A percentile compares a stretch with the other conserved stretches of the same genome.
Evolutionary conservation across 2,113 vertebrate species (phyloP).

Genomic region (Haemorhous mexicanus): DNA sequence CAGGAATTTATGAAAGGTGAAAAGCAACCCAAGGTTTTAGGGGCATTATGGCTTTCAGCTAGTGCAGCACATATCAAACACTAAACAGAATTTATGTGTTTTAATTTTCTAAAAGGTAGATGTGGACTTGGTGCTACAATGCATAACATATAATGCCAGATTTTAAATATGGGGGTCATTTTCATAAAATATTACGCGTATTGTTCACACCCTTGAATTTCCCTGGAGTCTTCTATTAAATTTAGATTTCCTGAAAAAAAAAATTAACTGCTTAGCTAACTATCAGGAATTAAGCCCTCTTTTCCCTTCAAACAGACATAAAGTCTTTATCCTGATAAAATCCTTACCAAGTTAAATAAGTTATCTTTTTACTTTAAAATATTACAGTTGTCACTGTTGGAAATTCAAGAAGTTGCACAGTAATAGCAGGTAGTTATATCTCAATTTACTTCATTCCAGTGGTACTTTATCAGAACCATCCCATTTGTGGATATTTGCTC

Average conservation of each 20-base stretch:
- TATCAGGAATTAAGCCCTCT: slow-evolving; percentile 24
- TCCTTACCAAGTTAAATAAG: not conserved
- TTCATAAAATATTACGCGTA: slow-evolving; percentile 84
- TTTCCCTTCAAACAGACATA: not conserved
- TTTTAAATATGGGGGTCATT: slow-evolving; percentile 88
- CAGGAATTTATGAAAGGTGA: slow-evolving; percentile 95
- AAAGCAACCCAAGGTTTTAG: slow-evolving; percentile 89
- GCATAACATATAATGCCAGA: slow-evolving; percentile 86
- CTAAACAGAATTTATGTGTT: slow-evolving; percentile 98
- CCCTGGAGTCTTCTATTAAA: slow-evolving; percentile 63
- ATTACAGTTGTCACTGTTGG: not conserved
- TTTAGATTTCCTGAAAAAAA: slow-evolving; percentile 61
- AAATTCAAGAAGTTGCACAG: not conserved
- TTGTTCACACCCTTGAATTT: slow-evolving; percentile 78
- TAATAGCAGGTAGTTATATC: not conserved
- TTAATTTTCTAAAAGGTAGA: slow-evolving; percentile 96
- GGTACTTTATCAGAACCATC: not conserved
- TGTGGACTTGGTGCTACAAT: slow-evolving; percentile 88
- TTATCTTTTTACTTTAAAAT: not conserved
- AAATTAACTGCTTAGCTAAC: slow-evolving; percentile 57
- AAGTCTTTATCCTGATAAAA: not conserved
- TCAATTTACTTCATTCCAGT: not conserved
- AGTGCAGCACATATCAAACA: slow-evolving; percentile 78
- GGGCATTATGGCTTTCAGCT: slow-evolving; percentile 70
- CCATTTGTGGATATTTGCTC: not conserved